phyloP scores from a whole-genome alignment of 2,888 invertebrate species.

The Erebia palarica region DNA sequence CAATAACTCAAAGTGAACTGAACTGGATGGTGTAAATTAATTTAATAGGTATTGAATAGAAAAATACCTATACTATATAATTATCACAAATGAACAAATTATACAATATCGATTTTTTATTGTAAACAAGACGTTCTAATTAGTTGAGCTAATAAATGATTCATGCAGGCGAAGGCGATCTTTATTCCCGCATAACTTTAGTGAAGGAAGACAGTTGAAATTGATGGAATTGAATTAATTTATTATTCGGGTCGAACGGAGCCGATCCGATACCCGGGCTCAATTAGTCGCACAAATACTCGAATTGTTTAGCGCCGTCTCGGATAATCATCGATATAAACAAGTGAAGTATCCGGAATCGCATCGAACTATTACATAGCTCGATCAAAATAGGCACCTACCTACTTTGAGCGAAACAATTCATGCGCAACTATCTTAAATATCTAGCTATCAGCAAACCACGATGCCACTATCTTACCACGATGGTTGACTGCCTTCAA shows the following conservation, averaged over 20 bases:
- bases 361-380: background rate
- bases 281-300: constrained; percentile 44
- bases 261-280: constrained; percentile 42
- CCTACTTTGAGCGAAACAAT: constrained; percentile 6
- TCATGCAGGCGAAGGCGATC: constrained; percentile 18
- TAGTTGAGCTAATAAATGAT: constrained; percentile 18
- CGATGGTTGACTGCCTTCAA: background rate
- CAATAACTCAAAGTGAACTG: background rate
- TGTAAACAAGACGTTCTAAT: constrained; percentile 11
- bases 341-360: constrained; percentile 22
- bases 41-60: background rate
- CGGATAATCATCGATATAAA: constrained; percentile 35
- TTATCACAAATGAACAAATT: background rate
- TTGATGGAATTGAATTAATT: constrained; percentile 39
- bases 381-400: background rate
- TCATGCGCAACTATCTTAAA: background rate
- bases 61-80: background rate
- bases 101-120: constrained; percentile 14
- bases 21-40: background rate
- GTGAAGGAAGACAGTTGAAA: constrained; percentile 27
- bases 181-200: constrained; percentile 31
- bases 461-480: background rate
- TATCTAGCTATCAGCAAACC: no score
- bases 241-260: constrained; percentile 38
- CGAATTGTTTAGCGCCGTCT: constrained; percentile 39